Evolutionary conservation across 2,888 invertebrate species (phyloP).

Genomic region (Tiliacea aurago): DNA sequence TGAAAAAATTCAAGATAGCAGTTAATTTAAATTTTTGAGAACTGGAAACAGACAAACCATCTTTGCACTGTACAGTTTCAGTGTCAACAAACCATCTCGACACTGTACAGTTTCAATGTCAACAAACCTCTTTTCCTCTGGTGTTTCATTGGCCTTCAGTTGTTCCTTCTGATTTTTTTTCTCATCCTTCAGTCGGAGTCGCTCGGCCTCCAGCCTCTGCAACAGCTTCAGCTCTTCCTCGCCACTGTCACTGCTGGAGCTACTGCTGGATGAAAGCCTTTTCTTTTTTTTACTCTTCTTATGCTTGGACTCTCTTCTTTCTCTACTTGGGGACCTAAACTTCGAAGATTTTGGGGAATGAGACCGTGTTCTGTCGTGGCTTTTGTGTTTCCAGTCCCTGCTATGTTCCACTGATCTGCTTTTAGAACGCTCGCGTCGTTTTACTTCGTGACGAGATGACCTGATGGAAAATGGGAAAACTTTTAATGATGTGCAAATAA

Average conservation of each 20-base stretch:
- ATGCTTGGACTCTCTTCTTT: constrained; percentile 74
- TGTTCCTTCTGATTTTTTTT: constrained; percentile 93
- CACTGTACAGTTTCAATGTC: neutral
- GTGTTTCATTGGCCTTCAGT: constrained; percentile 97
- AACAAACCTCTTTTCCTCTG: constrained; percentile 95
- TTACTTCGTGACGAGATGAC: constrained; percentile 79
- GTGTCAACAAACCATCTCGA: constrained; percentile 49
- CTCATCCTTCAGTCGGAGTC: constrained; percentile 92
- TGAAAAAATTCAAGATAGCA: neutral
- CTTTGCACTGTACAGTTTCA: neutral
- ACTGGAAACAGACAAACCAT: neutral
- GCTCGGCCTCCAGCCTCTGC: constrained; percentile 93
- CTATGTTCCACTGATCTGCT: constrained; percentile 73
- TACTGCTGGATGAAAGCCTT: constrained; percentile 73
- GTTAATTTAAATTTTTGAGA: too few species aligned
- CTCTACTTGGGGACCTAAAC: constrained; percentile 74
- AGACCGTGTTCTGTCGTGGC: constrained; percentile 68
- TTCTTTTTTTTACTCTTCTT: constrained; percentile 81
- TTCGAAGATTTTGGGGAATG: constrained; percentile 64
- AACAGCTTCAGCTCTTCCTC: constrained; percentile 92
- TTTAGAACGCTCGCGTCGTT: constrained; percentile 70
- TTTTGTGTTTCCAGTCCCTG: constrained; percentile 67
- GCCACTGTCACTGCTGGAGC: constrained; percentile 83
- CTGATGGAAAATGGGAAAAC: constrained; percentile 60
- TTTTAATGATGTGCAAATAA: neutral